Base-by-base conservation (phyloP, 1,140 invertebrate genomes). In the Nymphalis io region DNA sequence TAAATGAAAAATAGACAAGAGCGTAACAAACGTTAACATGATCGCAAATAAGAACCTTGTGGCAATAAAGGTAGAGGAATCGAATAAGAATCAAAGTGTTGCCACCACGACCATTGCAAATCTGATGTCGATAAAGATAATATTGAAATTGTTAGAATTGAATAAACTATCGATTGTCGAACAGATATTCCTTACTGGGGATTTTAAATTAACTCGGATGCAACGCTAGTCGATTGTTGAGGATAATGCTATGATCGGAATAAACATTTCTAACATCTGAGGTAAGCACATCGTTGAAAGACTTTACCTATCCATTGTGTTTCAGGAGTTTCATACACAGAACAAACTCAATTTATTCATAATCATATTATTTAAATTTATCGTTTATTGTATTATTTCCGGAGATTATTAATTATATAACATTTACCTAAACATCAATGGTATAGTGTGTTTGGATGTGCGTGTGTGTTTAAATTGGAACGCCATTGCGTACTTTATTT, bases 111-210 rank as follows among this genome's bases (percentile, higher is more conserved):
- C 74, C 66, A 75, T 85, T 81, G 70, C 69, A 72, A 83, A 82
- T 80, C 78, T 73, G 74, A 86, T 85, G 82, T 84, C 78, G 68
- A 79, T 82, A 82, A 74, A 81, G 83, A 88, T 87, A 83, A 87
- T 81, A 88, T 83, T 85, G 81, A 83, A 85, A 86, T 88, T 77
- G 82, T 88, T 87, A 83, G 83, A 78, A 81, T 84, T 73, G 83
- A 83, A 83, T 87, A 81, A 83, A 84, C 68, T 74, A 79, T 80
- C 71, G 81, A 85, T 84, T 78, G 75, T 72, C 68, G 60, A 48
- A 68, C 38, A 58, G 77, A 83, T 83, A 79, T 81, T 66, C 77
- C 80, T 68, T 84, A 78, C 60, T 75, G 70, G 77, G 83, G 70
- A 70, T 84, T 85, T 87, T 83, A 82, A 84, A 87, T 83, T 78